Evolutionary conservation across 2,888 invertebrate genomes (phyloP), one percentile per base, ranked within the genome.

Genomic region (Gordius sp.): DNA sequence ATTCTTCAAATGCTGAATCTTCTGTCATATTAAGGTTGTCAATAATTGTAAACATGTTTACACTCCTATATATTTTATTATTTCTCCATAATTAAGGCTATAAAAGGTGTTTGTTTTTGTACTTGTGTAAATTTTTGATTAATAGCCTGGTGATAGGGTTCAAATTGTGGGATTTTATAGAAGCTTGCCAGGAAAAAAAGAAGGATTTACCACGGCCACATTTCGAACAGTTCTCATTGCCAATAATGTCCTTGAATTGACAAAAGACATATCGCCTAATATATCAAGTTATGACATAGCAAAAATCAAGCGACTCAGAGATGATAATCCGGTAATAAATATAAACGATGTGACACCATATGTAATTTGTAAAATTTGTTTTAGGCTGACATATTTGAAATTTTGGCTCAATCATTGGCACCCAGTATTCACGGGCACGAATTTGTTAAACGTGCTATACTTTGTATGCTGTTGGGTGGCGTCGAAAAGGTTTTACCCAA

Each of bases 371-470:
- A 13, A 8, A 2, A 58, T 56, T 4, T n/a, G 8, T 18, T 53
- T 57, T 57, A 56, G 2, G 27, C 60, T 62, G 79, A 86, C 68
- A 80, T 87, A 61, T 93, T 91, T 67, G 82, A 87, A 58, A 69
- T 85, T 59, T 73, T 99, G 28, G 77, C 84, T 57, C 80, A 81
- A 65, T 93, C 93, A 0, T 71, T 97, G 57, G 97, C 97, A 0
- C 97, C 97, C 0, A 89, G 93, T 0, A 99, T 99, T 66, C 85
- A 89, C 64, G 97, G 97, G 0, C 86, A 97, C 65, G 81, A 84
- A 27, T 87, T 79, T 66, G 85, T 93, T 2, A 99, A 97, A 70
- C 82, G 82, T 66, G 93, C 97, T 0, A 82, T 97, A 60, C 73
- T 99, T 26, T 91, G 91, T 66, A 75, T 91, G 65, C 69, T 97